Conservation (phyloP, 2,113 vertebrate genomes). For the Scopus umbretta region DNA sequence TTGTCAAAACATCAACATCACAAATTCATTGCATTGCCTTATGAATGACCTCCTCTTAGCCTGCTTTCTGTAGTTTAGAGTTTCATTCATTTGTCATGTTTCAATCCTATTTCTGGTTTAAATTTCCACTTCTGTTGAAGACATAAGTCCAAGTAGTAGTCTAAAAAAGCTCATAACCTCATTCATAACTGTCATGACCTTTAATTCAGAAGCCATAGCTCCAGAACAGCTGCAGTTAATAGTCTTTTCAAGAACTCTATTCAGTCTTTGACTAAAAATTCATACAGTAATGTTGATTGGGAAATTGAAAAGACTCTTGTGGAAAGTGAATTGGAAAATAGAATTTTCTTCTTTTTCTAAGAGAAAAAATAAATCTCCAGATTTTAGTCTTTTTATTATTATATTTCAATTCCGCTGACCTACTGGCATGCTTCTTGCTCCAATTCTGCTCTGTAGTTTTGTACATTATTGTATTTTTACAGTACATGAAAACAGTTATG, state of each 20-base stretch:
- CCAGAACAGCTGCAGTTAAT: slow-evolving; percentile 9
- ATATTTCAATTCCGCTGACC: neutral
- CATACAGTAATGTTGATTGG: neutral
- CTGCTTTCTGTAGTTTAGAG: slow-evolving; percentile 1
- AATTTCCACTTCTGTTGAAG: slow-evolving; percentile 50
- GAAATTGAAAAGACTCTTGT: neutral
- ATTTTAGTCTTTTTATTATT: neutral
- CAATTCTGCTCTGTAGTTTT: neutral
- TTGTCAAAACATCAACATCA: slow-evolving; percentile 37
- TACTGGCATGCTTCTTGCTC: neutral
- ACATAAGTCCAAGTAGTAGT: neutral
- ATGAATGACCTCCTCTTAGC: slow-evolving; percentile 32
- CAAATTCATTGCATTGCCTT: slow-evolving; percentile 27
- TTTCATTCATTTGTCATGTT: slow-evolving; percentile 53
- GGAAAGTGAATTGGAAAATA: neutral
- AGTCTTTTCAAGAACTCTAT: neutral
- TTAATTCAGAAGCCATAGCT: slow-evolving; percentile 21
- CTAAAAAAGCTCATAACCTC: slow-evolving; percentile 43
- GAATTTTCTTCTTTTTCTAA: neutral
- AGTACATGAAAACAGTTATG: neutral
- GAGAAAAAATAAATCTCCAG: neutral
- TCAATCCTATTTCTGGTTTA: slow-evolving; percentile 49
- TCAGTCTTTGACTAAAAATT: slow-evolving; percentile 18
- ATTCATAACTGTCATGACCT: slow-evolving; percentile 55
- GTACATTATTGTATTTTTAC: neutral